phyloP scores from a whole-genome alignment of 2,797 vertebrate genomes.

The Oophaga sylvatica region DNA sequence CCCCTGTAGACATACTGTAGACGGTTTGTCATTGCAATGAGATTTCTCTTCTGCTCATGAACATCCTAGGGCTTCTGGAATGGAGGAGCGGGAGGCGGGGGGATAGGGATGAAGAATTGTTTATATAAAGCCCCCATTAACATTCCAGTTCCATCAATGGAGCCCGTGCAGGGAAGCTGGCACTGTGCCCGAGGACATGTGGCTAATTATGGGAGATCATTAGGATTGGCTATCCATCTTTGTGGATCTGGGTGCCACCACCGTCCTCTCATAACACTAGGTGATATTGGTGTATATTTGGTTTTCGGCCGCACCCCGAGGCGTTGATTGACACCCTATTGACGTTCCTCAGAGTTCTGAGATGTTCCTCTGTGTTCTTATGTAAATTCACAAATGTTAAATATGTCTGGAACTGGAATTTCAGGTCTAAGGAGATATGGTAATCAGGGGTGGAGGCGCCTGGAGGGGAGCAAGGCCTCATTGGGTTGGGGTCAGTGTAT shows the following conservation, averaged over 20 bases:
- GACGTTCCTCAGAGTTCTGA: background rate
- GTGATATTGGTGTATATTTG: background rate
- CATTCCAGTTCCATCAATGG: background rate
- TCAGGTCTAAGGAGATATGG: conserved; percentile 3
- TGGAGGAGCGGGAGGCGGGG: background rate
- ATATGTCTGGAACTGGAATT: conserved; percentile 12
- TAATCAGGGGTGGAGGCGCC: background rate
- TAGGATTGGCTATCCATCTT: background rate
- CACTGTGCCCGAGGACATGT: background rate
- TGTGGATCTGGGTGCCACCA: background rate
- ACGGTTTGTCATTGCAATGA: background rate
- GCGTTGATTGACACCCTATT: background rate
- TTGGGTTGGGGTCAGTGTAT: background rate
- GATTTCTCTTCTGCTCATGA: background rate
- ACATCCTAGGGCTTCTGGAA: background rate
- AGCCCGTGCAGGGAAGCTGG: background rate
- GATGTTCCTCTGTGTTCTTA: conserved; percentile 2
- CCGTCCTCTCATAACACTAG: background rate
- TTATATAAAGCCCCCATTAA: background rate
- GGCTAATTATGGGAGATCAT: too few relatives aligned
- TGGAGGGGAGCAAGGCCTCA: background rate
- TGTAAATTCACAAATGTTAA: background rate
- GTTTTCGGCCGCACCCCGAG: background rate
- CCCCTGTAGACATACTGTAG: background rate
- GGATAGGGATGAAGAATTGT: conserved; percentile 1